These are phyloP conservation scores for Melopsittacus undulatus DNA, from an alignment of 2,797 vertebrate genomes.

Conservation along the genomic window DNA sequence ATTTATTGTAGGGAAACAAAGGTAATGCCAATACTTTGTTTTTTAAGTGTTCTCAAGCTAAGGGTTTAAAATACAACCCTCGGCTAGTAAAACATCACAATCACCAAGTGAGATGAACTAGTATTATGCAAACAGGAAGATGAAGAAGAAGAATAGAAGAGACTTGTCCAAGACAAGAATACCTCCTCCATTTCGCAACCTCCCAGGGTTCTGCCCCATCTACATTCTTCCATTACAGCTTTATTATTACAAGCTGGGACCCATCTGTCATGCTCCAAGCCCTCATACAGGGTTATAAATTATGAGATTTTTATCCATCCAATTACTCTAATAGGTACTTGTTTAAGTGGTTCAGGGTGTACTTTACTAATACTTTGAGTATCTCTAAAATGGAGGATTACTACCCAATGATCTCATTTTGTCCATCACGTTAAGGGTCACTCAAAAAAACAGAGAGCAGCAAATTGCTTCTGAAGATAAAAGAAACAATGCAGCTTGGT, in stretches of 20 bases:
- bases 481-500: slow-evolving; percentile 42
- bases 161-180: slow-evolving; percentile 28
- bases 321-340: slow-evolving; percentile 12
- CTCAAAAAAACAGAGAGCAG: slow-evolving; percentile 35
- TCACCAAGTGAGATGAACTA: not conserved
- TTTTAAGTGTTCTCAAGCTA: not conserved
- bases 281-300: not conserved
- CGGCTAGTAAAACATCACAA: not conserved
- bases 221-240: slow-evolving; percentile 5
- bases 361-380: not conserved
- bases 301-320: not conserved
- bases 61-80: not conserved
- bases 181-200: slow-evolving; percentile 22
- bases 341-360: slow-evolving; percentile 24
- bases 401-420: slow-evolving; percentile 47
- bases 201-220: slow-evolving; percentile 1
- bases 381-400: slow-evolving; percentile 14
- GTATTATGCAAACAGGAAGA: slow-evolving; percentile 49
- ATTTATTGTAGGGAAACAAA: not conserved
- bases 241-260: slow-evolving; percentile 47
- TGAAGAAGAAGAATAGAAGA: slow-evolving; percentile 53
- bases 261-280: not conserved
- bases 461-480: slow-evolving; percentile 61
- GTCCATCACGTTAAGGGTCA: slow-evolving; percentile 49
- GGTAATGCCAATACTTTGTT: not conserved